Base-by-base conservation (phyloP, 2,888 invertebrate species). In the Cryptus armator region DNA sequence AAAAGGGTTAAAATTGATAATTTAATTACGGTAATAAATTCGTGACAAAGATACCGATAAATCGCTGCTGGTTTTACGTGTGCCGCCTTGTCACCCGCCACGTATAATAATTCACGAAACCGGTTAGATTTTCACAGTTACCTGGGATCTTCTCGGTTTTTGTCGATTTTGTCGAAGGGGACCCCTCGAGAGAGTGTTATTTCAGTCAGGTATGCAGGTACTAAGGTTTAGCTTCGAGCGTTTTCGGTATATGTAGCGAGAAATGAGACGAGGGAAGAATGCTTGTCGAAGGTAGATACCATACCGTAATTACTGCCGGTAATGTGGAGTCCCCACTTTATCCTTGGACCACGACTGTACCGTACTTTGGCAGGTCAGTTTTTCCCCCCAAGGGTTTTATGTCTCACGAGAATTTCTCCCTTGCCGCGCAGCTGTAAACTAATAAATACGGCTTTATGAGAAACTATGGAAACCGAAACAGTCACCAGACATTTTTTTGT, bases 291-390 rank as follows among this genome's bases (percentile, higher is more conserved):
- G 75, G 80, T 77, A 77, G 80, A 78, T 29, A 59, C 72, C 77
- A 68, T 76, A 70, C 75, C 68, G 83, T 84, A 85, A 86, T 84
- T 84, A 82, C 81, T n/a, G 86, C 77, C 86, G 86, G 84, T 84
- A 87, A 85, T 51, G 78, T 76, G 75, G 86, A 72, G 53, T 53
- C 66, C 56, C 79, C 79, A 74, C 48, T 71, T 85, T 86, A 86
- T 71, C 86, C 81, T 79, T 81, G 71, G 74, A 53, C 70, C 81
- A 51, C 67, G 68, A 70, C 59, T 71, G 81, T 75, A 86, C 81
- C 84, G 75, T 81, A 62, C 82, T 79, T 85, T 76, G 78, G 71
- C 72, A 85, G 81, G 86, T 83, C 86, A 85, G 83, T 71, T 83
- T 81, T 81, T 48, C 74, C 75, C 68, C 14, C 51, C 51, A 43